Conservation (phyloP, 2,888 invertebrate species). For the Hypselothyrea guttata region DNA sequence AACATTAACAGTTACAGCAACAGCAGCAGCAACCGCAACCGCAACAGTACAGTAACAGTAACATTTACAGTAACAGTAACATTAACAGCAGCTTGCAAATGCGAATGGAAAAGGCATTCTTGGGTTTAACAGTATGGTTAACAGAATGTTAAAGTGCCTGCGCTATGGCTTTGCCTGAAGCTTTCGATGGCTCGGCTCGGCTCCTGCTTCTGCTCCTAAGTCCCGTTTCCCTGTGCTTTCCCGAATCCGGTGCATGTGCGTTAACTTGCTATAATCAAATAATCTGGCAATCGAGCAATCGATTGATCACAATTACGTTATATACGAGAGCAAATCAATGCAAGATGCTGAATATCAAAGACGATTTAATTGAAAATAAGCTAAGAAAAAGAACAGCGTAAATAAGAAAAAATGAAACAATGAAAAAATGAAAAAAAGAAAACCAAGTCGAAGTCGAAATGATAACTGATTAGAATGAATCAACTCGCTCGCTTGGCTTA, state of each 20-base stretch:
- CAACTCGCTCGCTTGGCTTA: constrained; percentile 41
- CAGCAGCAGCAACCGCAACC: constrained; percentile 34
- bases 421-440: constrained; percentile 1
- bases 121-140: constrained; percentile 9
- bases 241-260: constrained; percentile 75
- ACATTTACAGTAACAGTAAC: constrained; percentile 22
- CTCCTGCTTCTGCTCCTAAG: constrained; percentile 74
- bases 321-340: constrained; percentile 58
- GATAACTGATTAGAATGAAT: constrained; percentile 32
- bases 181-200: constrained; percentile 49
- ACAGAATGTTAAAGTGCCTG: constrained; percentile 42
- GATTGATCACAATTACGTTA: constrained; percentile 48
- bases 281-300: constrained; percentile 57
- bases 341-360: constrained; percentile 31
- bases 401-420: constrained; percentile 24
- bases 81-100: neutral
- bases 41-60: constrained; percentile 28
- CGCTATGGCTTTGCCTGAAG: constrained; percentile 59
- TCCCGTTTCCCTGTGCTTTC: constrained; percentile 75
- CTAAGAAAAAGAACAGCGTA: constrained; percentile 6
- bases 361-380: constrained; percentile 33
- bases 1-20: constrained; percentile 23
- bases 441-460: constrained; percentile 30
- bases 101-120: constrained; percentile 1
- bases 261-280: constrained; percentile 67